Base-by-base conservation (phyloP, 2,113 vertebrate genomes). In the Dermatemys mawii region DNA sequence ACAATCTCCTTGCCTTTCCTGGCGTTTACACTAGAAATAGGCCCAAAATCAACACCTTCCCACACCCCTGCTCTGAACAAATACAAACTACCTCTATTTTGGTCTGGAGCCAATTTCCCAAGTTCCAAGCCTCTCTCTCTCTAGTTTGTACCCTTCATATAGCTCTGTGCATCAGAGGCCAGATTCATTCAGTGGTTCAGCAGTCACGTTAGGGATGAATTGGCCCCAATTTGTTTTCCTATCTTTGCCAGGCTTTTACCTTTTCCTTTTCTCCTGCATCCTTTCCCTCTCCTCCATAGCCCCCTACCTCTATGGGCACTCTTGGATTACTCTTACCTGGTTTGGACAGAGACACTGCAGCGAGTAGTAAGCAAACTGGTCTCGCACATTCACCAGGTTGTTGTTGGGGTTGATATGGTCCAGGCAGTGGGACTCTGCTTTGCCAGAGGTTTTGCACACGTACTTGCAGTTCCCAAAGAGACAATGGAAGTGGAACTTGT, bases 331-430 rank as follows among this genome's bases (percentile, higher is more conserved):
- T 75, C 99, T 98, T 96, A 99, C 99, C 99, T 99, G 99, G 98
- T 99, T 99, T 24, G 99, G 99, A 96, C 99, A 99, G 96, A 99
- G 99, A 98, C 99, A 99, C 98, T 99, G 99, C 88, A 99, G 98
- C 0, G 99, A 99, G 96, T 99, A 99, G 97, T 99, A 99, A 78
- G 99, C 98, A 53, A 99, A 99, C 98, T 99, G 99, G 98, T 99
- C 99, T 48, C 99, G 98, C 95, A 99, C 99, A 19, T 99, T 99
- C 97, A 99, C 98, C 97, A 99, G 97, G 96, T 98, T 99, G 97
- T 99, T 99, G 98, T 98, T 99, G 97, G 99, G 99, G 98, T 99
- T 99, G 98, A 99, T 99, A 98, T 99, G 99, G 98, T 99, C 99
- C 98, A 99, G 98, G 98, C 99, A 99, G 97, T 99, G 99, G 88